Evolutionary conservation across 2,113 vertebrate species (phyloP), one percentile per base, ranked within the genome.

Genomic region (Oryzias curvinotus): DNA sequence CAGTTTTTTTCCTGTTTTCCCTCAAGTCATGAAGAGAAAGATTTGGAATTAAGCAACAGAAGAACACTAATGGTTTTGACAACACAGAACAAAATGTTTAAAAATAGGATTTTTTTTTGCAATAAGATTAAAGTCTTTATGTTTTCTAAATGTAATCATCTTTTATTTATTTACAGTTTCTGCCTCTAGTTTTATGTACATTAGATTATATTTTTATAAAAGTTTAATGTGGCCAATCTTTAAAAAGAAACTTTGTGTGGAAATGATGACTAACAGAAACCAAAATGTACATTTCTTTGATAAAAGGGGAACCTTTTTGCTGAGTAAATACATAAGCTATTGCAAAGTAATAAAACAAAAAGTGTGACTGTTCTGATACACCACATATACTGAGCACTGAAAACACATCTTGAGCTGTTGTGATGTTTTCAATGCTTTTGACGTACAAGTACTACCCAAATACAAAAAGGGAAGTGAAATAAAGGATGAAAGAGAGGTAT

Each of bases 391-490:
- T 30, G 14, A 56, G 36, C 14, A 56, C 48, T 65, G 48, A 73
- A 71, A 81, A 75, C 53, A 72, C 45, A 68, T 14, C 1, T 16
- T 41, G 44, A 66, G 44, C 43, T 46, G 13, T 53, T 50, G 7
- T 23, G 21, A 23, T 23, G 19, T 62, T 83, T 81, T 77, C 53
- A 67, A 70, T 65, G 52, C 66, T 65, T 50, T 50, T 44, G 17
- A 28, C 5, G 21, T 5, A 3, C n/a, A 78, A 65, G 42, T 1
- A 13, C 45, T 25, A 28, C 44, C 76, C 65, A 68, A 54, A 43
- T 60, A 30, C 58, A 77, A 49, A 88, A 89, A 81, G 73, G 73
- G 91, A 92, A 93, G 84, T 87, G 90, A 91, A 91, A 91, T 57
- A 66, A 42, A 46, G 5, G 71, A 60, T 75, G 78, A 80, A 59